Evolutionary conservation across 2,113 vertebrate species (phyloP).

Genomic region (Pangasianodon gigas): DNA sequence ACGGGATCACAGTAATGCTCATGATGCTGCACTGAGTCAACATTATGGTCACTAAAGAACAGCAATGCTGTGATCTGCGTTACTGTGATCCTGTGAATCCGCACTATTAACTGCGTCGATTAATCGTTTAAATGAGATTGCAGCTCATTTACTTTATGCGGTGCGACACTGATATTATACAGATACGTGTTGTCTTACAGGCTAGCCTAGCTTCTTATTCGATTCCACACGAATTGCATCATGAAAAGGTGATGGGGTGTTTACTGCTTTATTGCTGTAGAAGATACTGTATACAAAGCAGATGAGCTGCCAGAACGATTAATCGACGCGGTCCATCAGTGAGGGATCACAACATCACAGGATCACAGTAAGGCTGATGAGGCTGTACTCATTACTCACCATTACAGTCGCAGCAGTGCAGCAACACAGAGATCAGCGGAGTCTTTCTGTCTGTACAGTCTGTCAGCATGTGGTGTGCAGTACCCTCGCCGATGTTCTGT

Average conservation of each 20-base stretch:
- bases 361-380: neutral
- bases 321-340: neutral
- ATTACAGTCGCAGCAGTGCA: slow-evolving; percentile 23
- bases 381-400: slow-evolving; percentile 30
- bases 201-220: neutral
- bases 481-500: neutral
- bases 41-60: neutral
- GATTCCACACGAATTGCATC: neutral
- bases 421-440: neutral
- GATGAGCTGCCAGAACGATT: neutral
- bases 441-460: neutral
- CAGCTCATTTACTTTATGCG: neutral
- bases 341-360: neutral
- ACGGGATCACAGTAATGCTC: neutral
- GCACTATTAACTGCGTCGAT: too few relatives aligned
- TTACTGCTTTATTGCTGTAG: neutral
- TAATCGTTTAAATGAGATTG: neutral
- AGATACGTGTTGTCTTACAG: neutral
- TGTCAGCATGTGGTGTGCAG: neutral
- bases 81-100: neutral
- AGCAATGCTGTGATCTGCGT: neutral
- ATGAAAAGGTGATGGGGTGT: neutral
- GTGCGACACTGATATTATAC: neutral
- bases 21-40: neutral
- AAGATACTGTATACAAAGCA: neutral